Evolutionary conservation across 2,797 vertebrate species (phyloP).

Genomic region (Megaceryle alcyon): DNA sequence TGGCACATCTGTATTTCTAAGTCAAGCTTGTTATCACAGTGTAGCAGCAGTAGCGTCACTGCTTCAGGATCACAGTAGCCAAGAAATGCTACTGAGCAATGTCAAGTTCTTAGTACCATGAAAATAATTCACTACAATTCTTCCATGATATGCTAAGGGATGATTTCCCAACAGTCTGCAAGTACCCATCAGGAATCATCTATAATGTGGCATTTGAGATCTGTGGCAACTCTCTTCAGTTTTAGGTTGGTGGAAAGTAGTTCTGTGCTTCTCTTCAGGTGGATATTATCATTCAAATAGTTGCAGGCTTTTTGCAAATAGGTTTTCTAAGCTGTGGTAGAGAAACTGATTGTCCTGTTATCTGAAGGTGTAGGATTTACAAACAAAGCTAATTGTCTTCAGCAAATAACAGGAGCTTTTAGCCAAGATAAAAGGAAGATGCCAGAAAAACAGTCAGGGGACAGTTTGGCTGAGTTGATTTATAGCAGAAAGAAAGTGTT

Average conservation of each 20-base stretch:
- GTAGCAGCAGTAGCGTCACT: neutral
- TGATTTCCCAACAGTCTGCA: neutral
- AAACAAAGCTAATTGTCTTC: conserved; percentile 26
- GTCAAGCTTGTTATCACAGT: neutral
- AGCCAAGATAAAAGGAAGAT: conserved; percentile 7
- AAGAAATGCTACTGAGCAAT: neutral
- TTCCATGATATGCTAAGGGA: neutral
- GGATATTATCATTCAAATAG: neutral
- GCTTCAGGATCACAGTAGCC: neutral
- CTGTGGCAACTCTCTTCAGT: neutral
- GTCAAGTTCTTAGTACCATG: neutral
- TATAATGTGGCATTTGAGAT: neutral
- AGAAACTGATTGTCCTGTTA: neutral
- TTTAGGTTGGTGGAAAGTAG: neutral
- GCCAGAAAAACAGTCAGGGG: neutral
- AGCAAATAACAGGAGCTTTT: neutral
- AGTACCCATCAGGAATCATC: neutral
- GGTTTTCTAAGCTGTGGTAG: neutral
- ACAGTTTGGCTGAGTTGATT: neutral
- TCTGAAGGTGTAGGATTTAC: conserved; percentile 15
- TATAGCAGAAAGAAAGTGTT: neutral
- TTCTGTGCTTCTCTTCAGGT: neutral
- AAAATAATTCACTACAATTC: neutral
- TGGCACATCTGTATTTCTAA: neutral
- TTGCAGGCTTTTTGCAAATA: neutral